These are phyloP conservation scores for Drosophila atripex DNA, from an alignment of 2,888 invertebrate species.

Conservation along the genomic window DNA sequence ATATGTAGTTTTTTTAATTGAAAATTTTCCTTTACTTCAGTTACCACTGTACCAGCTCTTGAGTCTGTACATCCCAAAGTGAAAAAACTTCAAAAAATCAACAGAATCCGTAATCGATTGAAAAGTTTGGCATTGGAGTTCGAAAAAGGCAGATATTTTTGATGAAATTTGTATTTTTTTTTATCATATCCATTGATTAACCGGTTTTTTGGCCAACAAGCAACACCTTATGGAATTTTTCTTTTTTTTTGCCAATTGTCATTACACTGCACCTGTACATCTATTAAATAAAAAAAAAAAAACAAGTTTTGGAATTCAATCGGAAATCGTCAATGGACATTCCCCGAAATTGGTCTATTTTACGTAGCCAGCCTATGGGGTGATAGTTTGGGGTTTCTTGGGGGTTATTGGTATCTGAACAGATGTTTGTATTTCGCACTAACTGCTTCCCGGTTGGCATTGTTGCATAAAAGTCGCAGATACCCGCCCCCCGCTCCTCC, in stretches of 20 bases:
- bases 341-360: slow-evolving; percentile 20
- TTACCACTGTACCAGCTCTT: slow-evolving; percentile 4
- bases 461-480: neutral
- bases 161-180: slow-evolving; percentile 27
- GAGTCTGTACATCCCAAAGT: neutral
- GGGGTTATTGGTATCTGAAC: slow-evolving; percentile 10
- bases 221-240: no score
- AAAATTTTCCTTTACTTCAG: neutral
- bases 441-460: neutral
- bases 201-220: slow-evolving; percentile 18
- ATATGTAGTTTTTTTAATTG: neutral
- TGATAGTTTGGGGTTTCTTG: neutral
- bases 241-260: slow-evolving; percentile 16
- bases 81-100: neutral
- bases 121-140: slow-evolving; percentile 31
- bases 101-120: slow-evolving; percentile 27
- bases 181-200: slow-evolving; percentile 12
- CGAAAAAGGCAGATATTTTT: slow-evolving; percentile 4
- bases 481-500: no score
- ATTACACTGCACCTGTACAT: slow-evolving; percentile 31
- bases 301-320: slow-evolving; percentile 22
- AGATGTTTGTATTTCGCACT: neutral
- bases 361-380: neutral
- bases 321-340: slow-evolving; percentile 4
- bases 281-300: slow-evolving; percentile 19